Conservation (phyloP, 1,140 invertebrate species). For the Diplogasteroides magnus region DNA sequence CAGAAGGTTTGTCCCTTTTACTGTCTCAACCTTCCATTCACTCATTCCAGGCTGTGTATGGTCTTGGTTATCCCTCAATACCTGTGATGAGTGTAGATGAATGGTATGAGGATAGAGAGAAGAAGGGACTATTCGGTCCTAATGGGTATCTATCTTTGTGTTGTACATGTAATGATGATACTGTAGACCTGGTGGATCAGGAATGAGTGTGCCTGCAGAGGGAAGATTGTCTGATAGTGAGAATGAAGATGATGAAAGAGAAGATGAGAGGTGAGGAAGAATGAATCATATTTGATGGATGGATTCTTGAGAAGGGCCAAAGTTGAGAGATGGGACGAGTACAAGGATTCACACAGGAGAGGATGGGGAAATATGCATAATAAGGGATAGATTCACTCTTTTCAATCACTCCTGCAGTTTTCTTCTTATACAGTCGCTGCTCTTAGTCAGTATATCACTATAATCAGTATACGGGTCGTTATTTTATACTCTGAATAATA, state of each 20-base stretch:
- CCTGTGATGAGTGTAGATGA: constrained; percentile 87
- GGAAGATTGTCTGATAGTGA: constrained; percentile 33
- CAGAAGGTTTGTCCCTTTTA: constrained; percentile 66
- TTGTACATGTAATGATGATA: background rate
- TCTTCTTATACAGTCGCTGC: background rate
- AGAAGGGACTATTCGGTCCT: background rate
- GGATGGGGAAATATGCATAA: constrained; percentile 83
- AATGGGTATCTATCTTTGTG: background rate
- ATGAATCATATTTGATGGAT: constrained; percentile 19
- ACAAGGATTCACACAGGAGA: constrained; percentile 77
- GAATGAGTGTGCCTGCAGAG: background rate
- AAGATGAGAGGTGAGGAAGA: constrained; percentile 62
- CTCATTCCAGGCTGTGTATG: constrained; percentile 67
- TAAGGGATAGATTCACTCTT: too few relatives aligned
- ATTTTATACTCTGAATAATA: too few relatives aligned
- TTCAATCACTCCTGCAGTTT: background rate
- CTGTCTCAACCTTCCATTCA: background rate
- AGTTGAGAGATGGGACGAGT: constrained; percentile 80
- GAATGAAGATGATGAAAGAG: constrained; percentile 53
- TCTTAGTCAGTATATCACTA: too few relatives aligned
- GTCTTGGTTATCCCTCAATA: constrained; percentile 84
- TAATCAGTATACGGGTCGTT: too few relatives aligned
- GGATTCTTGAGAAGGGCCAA: constrained; percentile 64
- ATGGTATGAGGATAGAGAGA: constrained; percentile 75
- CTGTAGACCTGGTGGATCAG: background rate